Evolutionary conservation across 2,797 vertebrate genomes (phyloP), one percentile per base, ranked within the genome.

Genomic region (Anguilla megastoma): DNA sequence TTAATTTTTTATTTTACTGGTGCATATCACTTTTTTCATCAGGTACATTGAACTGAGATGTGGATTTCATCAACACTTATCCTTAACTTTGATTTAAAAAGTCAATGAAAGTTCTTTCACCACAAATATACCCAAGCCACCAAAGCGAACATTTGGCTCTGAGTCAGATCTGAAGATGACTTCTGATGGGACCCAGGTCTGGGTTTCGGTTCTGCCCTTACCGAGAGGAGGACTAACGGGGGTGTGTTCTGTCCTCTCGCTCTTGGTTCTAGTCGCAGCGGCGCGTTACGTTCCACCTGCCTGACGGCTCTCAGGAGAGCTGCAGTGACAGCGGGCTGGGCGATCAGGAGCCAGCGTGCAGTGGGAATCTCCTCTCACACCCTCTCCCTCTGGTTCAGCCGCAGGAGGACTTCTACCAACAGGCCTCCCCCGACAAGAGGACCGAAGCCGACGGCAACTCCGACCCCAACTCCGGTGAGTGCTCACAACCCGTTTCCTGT

Each of bases 301-400:
- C 98, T 0, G 98, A 99, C 86, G 98, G 98, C 95, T 99, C 98
- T 94, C 98, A 99, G 96, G 98, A 99, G 97, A 99, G 98, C 97
- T 99, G 98, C 98, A 99, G 98, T 97, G 98, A 99, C 97, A 99
- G 98, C 96, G 98, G 98, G 95, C 96, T 99, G 94, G 98, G 98
- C 91, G 98, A 99, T 95, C 98, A 99, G 91, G 98, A 99, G 96
- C 98, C 98, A 71, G 97, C 98, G 95, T 97, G 97, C 95, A 97
- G 97, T 96, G 98, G 98, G 95, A 97, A 96, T 92, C 97, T 99
- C 97, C 98, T 99, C 97, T 98, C 98, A 97, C 98, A 99, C 95
- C 97, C 98, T 97, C 98, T 99, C 95, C 98, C 98, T 98, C 97
- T 99, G 97, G 98, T 99, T 97, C 98, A 99, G 98, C 97, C 98